These are phyloP conservation scores for Aricia agestis DNA, from an alignment of 1,140 invertebrate genomes.

Conservation along the genomic window DNA sequence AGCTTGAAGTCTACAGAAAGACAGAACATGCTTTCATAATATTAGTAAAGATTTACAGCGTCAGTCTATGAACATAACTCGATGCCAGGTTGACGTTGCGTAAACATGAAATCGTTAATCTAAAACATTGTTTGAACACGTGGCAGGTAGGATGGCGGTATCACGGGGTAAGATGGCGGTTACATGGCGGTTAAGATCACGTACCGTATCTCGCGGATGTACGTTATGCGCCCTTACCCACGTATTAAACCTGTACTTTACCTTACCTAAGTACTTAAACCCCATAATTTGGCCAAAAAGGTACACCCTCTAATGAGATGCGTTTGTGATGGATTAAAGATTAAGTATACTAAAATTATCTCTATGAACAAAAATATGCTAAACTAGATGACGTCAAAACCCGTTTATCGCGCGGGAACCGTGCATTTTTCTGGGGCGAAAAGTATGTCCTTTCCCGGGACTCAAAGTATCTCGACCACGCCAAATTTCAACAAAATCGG, in stretches of 20 bases:
- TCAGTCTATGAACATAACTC: background rate
- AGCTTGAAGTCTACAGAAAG: no score
- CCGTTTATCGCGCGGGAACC: no score
- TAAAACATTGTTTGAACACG: background rate
- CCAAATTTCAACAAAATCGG: no score
- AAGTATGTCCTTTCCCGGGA: no score
- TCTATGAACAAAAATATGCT: no score
- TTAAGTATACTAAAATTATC: background rate
- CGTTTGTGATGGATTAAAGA: background rate
- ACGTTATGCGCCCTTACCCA: background rate
- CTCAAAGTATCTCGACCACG: no score
- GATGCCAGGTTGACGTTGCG: background rate
- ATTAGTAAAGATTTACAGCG: no score
- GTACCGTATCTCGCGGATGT: background rate
- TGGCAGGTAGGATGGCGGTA: background rate
- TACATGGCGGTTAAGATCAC: no score
- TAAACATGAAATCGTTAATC: background rate
- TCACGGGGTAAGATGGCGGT: background rate
- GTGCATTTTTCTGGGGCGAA: no score
- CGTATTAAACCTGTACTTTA: background rate
- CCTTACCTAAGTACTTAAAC: no score
- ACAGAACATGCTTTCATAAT: no score
- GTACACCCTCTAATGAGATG: background rate
- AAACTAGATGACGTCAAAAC: no score
- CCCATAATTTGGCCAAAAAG: background rate